Conservation (phyloP, 2,797 vertebrate genomes). For the Artibeus lituratus region DNA sequence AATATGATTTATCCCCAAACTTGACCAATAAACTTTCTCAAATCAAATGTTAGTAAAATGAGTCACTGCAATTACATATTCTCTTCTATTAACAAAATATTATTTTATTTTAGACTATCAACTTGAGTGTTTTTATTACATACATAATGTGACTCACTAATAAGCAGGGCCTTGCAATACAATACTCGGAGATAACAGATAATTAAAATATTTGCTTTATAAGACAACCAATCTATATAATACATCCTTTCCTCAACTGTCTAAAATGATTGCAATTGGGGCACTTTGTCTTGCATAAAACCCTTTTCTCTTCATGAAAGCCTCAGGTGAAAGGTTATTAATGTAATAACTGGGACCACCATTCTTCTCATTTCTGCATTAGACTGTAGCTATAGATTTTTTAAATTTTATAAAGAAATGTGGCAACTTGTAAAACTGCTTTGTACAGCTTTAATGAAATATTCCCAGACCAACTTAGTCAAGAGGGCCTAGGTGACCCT, state of each 20-base stretch:
- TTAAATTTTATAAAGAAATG: constrained; percentile 61
- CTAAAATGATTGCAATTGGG: constrained; percentile 46
- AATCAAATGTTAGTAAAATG: constrained; percentile 16
- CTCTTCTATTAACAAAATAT: constrained; percentile 63
- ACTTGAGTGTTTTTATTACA: not conserved
- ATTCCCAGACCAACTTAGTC: not conserved
- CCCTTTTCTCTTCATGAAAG: constrained; percentile 68
- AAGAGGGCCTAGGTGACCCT: constrained; percentile 17
- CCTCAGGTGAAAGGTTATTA: constrained; percentile 62
- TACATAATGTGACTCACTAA: not conserved
- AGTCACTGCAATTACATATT: constrained; percentile 39
- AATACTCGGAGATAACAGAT: constrained; percentile 77
- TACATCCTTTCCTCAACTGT: constrained; percentile 15
- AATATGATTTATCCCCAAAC: not conserved
- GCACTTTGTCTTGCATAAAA: constrained; percentile 57
- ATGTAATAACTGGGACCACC: constrained; percentile 17
- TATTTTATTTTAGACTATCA: constrained; percentile 36
- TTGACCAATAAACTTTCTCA: not conserved
- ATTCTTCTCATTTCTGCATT: constrained; percentile 40
- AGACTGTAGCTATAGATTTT: not conserved
- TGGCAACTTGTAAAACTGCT: constrained; percentile 30
- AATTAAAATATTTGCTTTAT: constrained; percentile 68
- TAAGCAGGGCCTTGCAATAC: constrained; percentile 40
- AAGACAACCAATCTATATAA: constrained; percentile 52
- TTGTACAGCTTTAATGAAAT: constrained; percentile 3